Evolutionary conservation across 2,888 invertebrate species (phyloP).

Genomic region (Drosophila barbarae): DNA sequence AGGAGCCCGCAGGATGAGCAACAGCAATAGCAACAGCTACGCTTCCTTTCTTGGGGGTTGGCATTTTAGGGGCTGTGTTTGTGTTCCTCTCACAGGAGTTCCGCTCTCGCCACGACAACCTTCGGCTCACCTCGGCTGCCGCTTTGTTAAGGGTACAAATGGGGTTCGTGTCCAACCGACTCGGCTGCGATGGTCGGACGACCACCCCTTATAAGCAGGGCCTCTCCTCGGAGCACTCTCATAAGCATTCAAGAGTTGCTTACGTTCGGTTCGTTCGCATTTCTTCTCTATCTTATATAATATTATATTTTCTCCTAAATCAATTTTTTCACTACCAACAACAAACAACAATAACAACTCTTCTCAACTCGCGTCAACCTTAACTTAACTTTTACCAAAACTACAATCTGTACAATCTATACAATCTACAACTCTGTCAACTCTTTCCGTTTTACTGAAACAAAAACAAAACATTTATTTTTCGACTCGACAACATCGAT

Average conservation of each 20-base stretch:
- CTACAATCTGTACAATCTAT: constrained; percentile 40
- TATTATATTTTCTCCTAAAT: constrained; percentile 78
- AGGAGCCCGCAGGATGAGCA: constrained; percentile 59
- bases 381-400: constrained; percentile 70
- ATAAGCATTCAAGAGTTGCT: constrained; percentile 81
- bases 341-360: constrained; percentile 63
- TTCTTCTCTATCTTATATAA: constrained; percentile 81
- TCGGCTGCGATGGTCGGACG: constrained; percentile 3
- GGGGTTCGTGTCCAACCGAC: constrained; percentile 5
- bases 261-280: constrained; percentile 81
- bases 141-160: constrained; percentile 8
- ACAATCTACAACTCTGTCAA: constrained; percentile 58
- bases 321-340: constrained; percentile 76
- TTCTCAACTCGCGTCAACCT: constrained; percentile 74
- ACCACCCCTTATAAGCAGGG: constrained; percentile 78
- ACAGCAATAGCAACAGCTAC: constrained; percentile 59
- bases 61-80: constrained; percentile 47
- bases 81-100: constrained; percentile 32
- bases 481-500: constrained; percentile 42
- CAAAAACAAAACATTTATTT: constrained; percentile 45
- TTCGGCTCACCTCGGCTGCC: constrained; percentile 17
- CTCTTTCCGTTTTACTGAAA: constrained; percentile 59
- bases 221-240: constrained; percentile 73
- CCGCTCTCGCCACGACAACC: constrained; percentile 6
- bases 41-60: constrained; percentile 59